These are phyloP conservation scores for Pilophorus perplexus DNA, from an alignment of 2,888 invertebrate species.

Conservation along the genomic window DNA sequence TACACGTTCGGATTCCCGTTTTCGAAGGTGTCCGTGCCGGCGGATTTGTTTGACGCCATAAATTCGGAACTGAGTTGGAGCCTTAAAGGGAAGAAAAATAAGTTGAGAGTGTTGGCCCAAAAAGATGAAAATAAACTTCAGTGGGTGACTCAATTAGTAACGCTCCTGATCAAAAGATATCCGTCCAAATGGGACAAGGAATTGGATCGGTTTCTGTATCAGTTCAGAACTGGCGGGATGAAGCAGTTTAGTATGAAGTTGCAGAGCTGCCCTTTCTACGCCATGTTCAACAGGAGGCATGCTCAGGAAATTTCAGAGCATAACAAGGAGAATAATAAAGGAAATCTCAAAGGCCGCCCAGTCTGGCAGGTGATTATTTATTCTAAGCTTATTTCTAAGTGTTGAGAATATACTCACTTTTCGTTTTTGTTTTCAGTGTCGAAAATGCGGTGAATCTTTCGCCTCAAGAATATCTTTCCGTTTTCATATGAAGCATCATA, in stretches of 20 bases:
- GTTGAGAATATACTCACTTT: too few relatives aligned
- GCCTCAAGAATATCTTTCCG: slow-evolving; percentile 44
- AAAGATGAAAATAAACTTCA: slow-evolving; percentile 27
- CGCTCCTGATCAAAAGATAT: slow-evolving; percentile 40
- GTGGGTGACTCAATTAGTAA: slow-evolving; percentile 44
- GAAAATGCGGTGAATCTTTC: slow-evolving; percentile 44
- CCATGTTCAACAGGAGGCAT: slow-evolving; percentile 42
- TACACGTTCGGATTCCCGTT: slow-evolving; percentile 45
- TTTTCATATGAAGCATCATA: slow-evolving; percentile 43
- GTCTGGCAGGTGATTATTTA: too few relatives aligned
- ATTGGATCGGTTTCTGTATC: slow-evolving; percentile 45
- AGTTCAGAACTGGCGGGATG: slow-evolving; percentile 44
- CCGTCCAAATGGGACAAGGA: slow-evolving; percentile 45
- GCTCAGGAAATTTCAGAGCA: slow-evolving; percentile 19
- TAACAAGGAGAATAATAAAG: slow-evolving; percentile 45
- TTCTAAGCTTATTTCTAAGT: too few relatives aligned
- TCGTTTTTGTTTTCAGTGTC: slow-evolving; percentile 39
- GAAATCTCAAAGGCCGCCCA: too few relatives aligned
- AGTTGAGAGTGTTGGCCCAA: slow-evolving; percentile 1
- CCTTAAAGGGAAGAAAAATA: slow-evolving; percentile 24
- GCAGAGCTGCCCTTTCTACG: slow-evolving; percentile 41
- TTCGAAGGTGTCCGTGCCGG: slow-evolving; percentile 1
- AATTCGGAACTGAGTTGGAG: slow-evolving; percentile 34
- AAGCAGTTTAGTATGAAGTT: slow-evolving; percentile 31
- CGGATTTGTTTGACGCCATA: slow-evolving; percentile 38